phyloP scores from a whole-genome alignment of 1,140 invertebrate genomes.

The Mercenaria mercenaria region DNA sequence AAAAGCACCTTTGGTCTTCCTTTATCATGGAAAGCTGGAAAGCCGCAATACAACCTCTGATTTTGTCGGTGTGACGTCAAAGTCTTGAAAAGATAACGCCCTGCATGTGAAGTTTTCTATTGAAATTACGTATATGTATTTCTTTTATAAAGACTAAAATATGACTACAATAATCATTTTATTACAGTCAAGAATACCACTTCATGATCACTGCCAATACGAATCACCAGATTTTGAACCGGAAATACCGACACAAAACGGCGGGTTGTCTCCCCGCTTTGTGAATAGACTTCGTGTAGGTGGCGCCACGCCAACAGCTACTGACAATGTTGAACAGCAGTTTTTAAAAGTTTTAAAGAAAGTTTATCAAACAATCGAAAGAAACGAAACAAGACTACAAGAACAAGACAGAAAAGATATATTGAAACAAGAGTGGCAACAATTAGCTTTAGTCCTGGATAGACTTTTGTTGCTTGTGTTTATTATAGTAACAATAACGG shows the following conservation, averaged over 20 bases:
- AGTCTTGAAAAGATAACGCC: too few species aligned
- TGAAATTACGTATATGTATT: too few species aligned
- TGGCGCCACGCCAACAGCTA: conserved; percentile 24
- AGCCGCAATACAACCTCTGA: too few species aligned
- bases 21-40: too few species aligned
- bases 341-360: conserved; percentile 89
- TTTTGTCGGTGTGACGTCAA: too few species aligned
- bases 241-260: conserved; percentile 76
- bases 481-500: conserved; percentile 88
- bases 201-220: conserved; percentile 78
- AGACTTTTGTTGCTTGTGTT: conserved; percentile 90
- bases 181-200: conserved; percentile 71
- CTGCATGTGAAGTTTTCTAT: too few species aligned
- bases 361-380: conserved; percentile 91
- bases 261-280: conserved; percentile 81
- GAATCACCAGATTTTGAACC: conserved; percentile 74
- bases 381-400: conserved; percentile 89
- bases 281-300: conserved; percentile 68
- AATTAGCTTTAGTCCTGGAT: conserved; percentile 91
- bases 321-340: conserved; percentile 88
- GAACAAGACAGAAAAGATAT: conserved; percentile 90
- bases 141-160: too few species aligned
- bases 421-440: conserved; percentile 92
- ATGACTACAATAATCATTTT: too few species aligned
- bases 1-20: too few species aligned